Evolutionary conservation across 2,888 invertebrate species (phyloP), one percentile per base, ranked within the genome.

Genomic region (Cantharis lateralis): DNA sequence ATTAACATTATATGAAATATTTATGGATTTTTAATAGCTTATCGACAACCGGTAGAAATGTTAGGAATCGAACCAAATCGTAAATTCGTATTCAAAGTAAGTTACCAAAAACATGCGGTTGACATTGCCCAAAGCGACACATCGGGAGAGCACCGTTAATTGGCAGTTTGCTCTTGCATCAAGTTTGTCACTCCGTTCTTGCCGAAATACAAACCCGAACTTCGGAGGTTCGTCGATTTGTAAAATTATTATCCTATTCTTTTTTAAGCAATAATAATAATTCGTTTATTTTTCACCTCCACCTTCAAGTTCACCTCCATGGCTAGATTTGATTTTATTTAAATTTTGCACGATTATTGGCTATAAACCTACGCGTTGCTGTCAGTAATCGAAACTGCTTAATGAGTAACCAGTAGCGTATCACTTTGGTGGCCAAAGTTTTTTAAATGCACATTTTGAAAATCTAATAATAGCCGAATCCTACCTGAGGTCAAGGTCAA

Each of bases 81-180:
- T 70, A 70, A 70, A 48, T 61, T 70, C 61, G 13, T 15, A 70
- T 18, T 48, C 64, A 68, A 71, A 73, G 75, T 71, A 70, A 78
- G 76, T 78, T 71, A 71, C 77, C 74, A 80, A 78, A 80, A 78
- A 72, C 75, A 66, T 73, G 71, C 69, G 69, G 73, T 77, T 77
- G 80, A 77, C 80, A 79, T 28, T 32, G 75, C 78, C 78, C 62
- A 68, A 62, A 72, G 79, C 79, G 78, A 48, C 48, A 80, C 76
- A 75, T 72, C 64, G 75, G 62, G 77, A 48, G 48, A 48, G 69
- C 68, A 76, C 73, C 76, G 79, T 80, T 81, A 81, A 81, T 81
- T 81, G 81, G 80, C 80, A 81, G 79, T 80, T 80, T 75, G 78
- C 74, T 66, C 24, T 24, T 76, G 80, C 75, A 75, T 80, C 80